These are phyloP conservation scores for Drosophila melanica DNA, from an alignment of 1,140 invertebrate species.

Conservation along the genomic window DNA sequence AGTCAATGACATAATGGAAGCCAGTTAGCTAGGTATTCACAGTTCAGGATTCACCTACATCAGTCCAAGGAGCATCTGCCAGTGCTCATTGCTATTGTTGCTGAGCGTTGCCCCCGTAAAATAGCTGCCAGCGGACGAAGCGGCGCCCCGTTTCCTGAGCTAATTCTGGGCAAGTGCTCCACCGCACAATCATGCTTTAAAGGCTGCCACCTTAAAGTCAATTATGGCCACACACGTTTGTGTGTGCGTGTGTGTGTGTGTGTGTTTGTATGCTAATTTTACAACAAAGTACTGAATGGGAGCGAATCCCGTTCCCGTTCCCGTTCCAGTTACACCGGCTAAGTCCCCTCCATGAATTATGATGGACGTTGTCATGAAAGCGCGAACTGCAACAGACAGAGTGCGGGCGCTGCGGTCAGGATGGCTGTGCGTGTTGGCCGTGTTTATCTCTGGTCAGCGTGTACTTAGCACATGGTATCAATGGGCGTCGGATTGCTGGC, in stretches of 20 bases:
- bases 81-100: slow-evolving; percentile 25
- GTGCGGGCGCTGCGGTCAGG: slow-evolving; percentile 24
- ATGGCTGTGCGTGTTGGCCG: slow-evolving; percentile 55
- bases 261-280: slow-evolving; percentile 71
- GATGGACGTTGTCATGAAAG: slow-evolving; percentile 76
- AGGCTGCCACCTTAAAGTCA: slow-evolving; percentile 53
- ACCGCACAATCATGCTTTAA: slow-evolving; percentile 8
- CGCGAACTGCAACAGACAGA: slow-evolving; percentile 23
- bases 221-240: slow-evolving; percentile 63
- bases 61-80: slow-evolving; percentile 28
- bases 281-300: slow-evolving; percentile 54
- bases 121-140: slow-evolving; percentile 39
- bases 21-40: slow-evolving; percentile 2
- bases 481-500: slow-evolving; percentile 64
- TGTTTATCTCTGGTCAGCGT: slow-evolving; percentile 77
- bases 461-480: slow-evolving; percentile 56
- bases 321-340: background rate
- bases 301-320: slow-evolving; percentile 1
- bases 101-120: slow-evolving; percentile 29
- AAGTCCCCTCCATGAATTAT: slow-evolving; percentile 64
- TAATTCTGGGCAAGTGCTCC: slow-evolving; percentile 3
- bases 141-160: slow-evolving; percentile 53
- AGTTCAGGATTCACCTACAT: slow-evolving; percentile 33
- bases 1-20: slow-evolving; percentile 31
- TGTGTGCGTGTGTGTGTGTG: background rate